phyloP scores from a whole-genome alignment of 1,140 invertebrate species.

The Philotrypesis tridentata region DNA sequence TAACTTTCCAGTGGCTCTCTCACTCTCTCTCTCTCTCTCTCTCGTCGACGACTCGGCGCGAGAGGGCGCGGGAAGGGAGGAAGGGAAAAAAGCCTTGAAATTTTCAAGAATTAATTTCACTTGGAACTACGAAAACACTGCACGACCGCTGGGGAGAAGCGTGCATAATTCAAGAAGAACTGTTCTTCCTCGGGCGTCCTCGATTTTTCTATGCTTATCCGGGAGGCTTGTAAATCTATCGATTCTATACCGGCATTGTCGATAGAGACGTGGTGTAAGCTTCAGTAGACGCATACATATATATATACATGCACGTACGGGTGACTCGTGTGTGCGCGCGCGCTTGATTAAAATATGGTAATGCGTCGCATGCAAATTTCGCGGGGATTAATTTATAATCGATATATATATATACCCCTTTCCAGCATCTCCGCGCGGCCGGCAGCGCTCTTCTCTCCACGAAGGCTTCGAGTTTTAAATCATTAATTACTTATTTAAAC shows the following conservation, averaged over 20 bases:
- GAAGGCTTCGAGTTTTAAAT: conserved; percentile 23
- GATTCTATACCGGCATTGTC: too few relatives aligned
- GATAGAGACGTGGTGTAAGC: too few relatives aligned
- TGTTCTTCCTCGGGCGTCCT: not conserved
- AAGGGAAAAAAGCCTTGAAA: too few relatives aligned
- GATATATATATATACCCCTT: too few relatives aligned
- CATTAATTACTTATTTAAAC: conserved; percentile 42
- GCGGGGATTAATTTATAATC: conserved; percentile 3
- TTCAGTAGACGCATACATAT: not conserved
- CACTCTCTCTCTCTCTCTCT: too few relatives aligned
- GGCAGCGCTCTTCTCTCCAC: not conserved
- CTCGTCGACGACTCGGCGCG: too few relatives aligned
- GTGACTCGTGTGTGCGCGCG: not conserved
- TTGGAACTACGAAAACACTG: not conserved
- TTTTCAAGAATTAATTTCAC: conserved; percentile 31
- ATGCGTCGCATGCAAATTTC: not conserved
- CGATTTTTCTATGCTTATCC: not conserved
- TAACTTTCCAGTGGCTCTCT: conserved; percentile 31
- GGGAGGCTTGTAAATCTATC: too few relatives aligned
- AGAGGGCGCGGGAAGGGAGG: too few relatives aligned
- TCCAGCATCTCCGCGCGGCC: not conserved
- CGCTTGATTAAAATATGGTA: conserved; percentile 9
- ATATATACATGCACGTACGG: not conserved
- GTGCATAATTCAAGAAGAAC: not conserved
- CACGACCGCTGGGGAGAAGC: not conserved